Evolutionary conservation across 2,888 invertebrate genomes (phyloP).

Genomic region (Dorcus hopei): DNA sequence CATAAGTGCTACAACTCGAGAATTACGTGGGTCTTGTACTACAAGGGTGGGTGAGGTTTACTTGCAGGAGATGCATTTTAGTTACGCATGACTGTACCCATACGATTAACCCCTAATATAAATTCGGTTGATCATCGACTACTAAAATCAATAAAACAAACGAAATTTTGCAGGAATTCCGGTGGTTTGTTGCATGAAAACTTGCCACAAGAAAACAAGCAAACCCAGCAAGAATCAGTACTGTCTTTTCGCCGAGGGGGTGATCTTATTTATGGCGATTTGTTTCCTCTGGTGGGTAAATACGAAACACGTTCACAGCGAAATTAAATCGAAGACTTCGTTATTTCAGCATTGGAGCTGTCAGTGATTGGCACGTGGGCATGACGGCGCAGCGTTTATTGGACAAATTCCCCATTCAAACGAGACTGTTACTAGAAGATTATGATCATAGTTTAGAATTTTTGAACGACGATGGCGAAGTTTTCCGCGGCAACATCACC

Average conservation of each 20-base stretch:
- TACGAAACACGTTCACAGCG: not conserved
- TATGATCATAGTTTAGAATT: not conserved
- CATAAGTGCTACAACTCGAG: too few relatives aligned
- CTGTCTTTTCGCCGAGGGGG: not conserved
- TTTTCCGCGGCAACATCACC: not conserved
- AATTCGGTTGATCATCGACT: too few relatives aligned
- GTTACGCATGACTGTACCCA: too few relatives aligned
- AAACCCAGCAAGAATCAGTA: conserved; percentile 9
- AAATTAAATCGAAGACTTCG: not conserved
- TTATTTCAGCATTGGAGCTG: conserved; percentile 7
- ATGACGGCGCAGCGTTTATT: conserved; percentile 1
- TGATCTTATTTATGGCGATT: conserved; percentile 1
- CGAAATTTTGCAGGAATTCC: conserved; percentile 5
- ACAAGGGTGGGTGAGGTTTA: too few relatives aligned
- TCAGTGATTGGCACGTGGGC: conserved; percentile 7
- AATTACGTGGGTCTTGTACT: too few relatives aligned
- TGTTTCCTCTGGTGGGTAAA: conserved; percentile 8
- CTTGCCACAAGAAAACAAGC: conserved; percentile 4
- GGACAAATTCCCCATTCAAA: not conserved
- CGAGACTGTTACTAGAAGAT: not conserved
- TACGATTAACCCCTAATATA: too few relatives aligned
- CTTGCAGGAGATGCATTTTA: too few relatives aligned
- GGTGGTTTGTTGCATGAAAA: conserved; percentile 7
- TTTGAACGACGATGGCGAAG: not conserved
- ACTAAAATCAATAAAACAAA: too few relatives aligned